These are phyloP conservation scores for Peromyscus attwateri DNA, from an alignment of 2,797 vertebrate species.

Conservation along the genomic window DNA sequence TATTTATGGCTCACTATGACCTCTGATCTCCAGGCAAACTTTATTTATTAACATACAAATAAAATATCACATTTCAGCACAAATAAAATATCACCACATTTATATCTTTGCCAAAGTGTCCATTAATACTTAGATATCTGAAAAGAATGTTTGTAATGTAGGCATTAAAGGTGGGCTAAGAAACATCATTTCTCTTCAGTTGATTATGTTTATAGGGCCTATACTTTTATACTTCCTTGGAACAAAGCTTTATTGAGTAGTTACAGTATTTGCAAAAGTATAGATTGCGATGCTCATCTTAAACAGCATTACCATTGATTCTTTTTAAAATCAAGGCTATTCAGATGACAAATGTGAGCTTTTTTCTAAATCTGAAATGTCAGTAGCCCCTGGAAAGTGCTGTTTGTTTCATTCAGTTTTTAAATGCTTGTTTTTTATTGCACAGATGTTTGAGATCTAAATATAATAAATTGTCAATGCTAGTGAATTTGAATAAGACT, in stretches of 20 bases:
- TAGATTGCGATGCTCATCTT: not conserved
- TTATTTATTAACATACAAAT: too few relatives aligned
- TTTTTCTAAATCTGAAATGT: not conserved
- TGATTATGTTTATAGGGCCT: not conserved
- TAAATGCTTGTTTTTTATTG: conserved; percentile 19
- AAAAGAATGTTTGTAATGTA: conserved; percentile 57
- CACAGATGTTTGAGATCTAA: conserved; percentile 29
- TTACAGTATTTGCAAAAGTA: conserved; percentile 26
- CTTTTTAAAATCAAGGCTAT: conserved; percentile 35
- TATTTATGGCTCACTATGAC: too few relatives aligned
- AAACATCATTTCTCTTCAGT: conserved; percentile 21
- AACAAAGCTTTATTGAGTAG: conserved; percentile 24
- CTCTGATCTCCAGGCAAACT: too few relatives aligned
- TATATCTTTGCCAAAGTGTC: not conserved
- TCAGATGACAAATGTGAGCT: conserved; percentile 27
- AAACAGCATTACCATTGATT: conserved; percentile 6
- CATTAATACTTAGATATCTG: conserved; percentile 24
- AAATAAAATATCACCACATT: not conserved
- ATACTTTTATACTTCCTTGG: conserved; percentile 17
- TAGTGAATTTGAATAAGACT: conserved; percentile 47
- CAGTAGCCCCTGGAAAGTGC: not conserved
- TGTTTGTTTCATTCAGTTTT: conserved; percentile 43
- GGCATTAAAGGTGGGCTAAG: not conserved
- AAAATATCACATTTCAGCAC: too few relatives aligned
- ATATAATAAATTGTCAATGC: not conserved